Evolutionary conservation across 2,113 vertebrate species (phyloP).

Genomic region (Melozone crissalis): DNA sequence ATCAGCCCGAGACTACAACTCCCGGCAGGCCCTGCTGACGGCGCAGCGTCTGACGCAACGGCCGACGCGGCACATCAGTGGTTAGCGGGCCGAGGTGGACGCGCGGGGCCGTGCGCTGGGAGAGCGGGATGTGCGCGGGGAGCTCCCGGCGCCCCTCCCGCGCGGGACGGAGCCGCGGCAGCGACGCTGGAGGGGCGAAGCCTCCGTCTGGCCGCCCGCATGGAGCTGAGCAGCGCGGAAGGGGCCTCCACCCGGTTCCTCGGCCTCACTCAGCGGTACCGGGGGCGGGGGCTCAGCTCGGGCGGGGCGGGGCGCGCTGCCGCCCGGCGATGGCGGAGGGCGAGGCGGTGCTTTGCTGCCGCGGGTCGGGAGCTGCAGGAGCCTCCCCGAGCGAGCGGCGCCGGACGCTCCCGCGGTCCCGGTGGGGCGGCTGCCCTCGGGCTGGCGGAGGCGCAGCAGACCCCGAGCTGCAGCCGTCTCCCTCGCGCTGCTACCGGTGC

Average conservation of each 20-base stretch:
- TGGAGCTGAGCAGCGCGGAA: constrained; percentile 28
- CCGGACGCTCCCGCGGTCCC: not conserved
- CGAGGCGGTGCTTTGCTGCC: not conserved
- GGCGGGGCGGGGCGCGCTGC: not conserved
- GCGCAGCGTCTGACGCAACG: not conserved
- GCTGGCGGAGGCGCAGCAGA: not conserved
- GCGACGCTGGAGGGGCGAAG: not conserved
- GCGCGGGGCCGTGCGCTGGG: not conserved
- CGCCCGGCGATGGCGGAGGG: not conserved
- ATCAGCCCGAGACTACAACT: not conserved
- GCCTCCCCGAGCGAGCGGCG: too few relatives aligned
- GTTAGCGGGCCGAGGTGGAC: not conserved
- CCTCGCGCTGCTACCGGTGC: not conserved
- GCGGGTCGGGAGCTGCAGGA: not conserved
- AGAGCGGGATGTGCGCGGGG: not conserved
- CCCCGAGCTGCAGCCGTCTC: too few relatives aligned
- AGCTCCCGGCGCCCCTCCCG: not conserved
- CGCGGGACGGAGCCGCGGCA: not conserved
- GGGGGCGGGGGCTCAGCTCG: not conserved
- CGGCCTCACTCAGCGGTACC: constrained; percentile 43
- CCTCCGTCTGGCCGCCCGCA: not conserved
- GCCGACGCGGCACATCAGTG: not conserved
- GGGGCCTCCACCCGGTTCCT: not conserved
- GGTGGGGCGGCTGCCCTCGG: not conserved
- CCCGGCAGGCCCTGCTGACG: not conserved